Evolutionary conservation across 2,113 vertebrate species (phyloP), one percentile per base, ranked within the genome.

Genomic region (Verasper variegatus): DNA sequence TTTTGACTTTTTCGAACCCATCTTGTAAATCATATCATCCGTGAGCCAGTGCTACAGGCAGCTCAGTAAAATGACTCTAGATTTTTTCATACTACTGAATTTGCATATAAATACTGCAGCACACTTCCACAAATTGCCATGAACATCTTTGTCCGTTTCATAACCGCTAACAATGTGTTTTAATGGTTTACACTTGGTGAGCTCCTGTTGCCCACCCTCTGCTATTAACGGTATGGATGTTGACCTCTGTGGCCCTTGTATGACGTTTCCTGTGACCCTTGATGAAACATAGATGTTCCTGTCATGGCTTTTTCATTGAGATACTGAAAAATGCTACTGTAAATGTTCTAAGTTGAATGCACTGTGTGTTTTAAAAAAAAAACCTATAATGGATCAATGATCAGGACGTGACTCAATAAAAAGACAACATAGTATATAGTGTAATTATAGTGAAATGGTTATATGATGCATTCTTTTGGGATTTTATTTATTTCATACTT

Each of bases 371-470:
- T 59, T 71, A 88, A 88, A 82, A 72, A 81, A 75, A 88, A 57
- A 74, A 74, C 71, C 9, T 84, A 78, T 83, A 91, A 83, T 83
- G 71, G 67, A 92, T 91, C 86, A 90, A 73, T 87, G 88, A 90
- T 91, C 87, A 88, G 90, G 88, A 92, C 85, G 85, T 74, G 57
- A 85, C 71, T 92, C 79, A 79, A 69, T 79, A 82, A 85, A 88
- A 91, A 92, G 65, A 91, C 69, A 85, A 84, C 54, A 86, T 87
- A 87, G 74, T 90, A 84, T 92, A 89, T 89, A 91, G 88, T 95
- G 91, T 93, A 93, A 91, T 85, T 92, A 91, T 91, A 92, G 93
- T 94, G 91, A 93, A 92, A 91, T 89, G 86, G 86, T 94, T 90
- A 85, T 92, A 88, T 90, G 85, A 93, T 90, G 88, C 90, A 88